Evolutionary conservation across 2,113 vertebrate species (phyloP).

Genomic region (Campylorhamphus procurvoides): DNA sequence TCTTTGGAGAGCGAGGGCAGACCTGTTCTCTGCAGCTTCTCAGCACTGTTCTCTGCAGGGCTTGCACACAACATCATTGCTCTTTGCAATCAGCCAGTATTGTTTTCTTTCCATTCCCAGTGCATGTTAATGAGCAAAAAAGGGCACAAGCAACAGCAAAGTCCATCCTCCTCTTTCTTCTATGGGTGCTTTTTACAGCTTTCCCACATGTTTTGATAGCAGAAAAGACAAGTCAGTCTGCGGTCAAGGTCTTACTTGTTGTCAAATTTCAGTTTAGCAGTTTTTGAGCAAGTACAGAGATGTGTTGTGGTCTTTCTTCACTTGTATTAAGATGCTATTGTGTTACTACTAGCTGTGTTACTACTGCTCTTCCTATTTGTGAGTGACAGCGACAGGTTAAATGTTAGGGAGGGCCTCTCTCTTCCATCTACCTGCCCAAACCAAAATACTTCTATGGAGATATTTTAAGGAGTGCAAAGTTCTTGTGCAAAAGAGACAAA

Average conservation of each 20-base stretch:
- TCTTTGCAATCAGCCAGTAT: background rate
- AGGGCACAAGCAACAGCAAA: background rate
- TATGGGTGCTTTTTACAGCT: background rate
- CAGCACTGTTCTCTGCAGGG: background rate
- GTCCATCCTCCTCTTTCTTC: background rate
- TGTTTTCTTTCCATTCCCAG: background rate
- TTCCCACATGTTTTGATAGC: background rate
- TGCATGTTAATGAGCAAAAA: background rate
- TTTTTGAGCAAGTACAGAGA: background rate
- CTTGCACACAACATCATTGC: fast-evolving
- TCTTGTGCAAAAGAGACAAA: background rate
- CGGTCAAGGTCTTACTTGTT: background rate
- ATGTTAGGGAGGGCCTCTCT: background rate
- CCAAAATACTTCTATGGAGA: background rate
- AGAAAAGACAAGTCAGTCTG: background rate
- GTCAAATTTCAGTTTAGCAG: background rate
- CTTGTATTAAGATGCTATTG: background rate
- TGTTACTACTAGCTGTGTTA: background rate
- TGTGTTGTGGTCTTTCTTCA: background rate
- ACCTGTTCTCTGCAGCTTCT: background rate
- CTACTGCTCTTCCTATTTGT: background rate
- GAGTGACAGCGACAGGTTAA: background rate
- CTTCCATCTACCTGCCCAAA: background rate
- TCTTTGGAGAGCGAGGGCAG: background rate
- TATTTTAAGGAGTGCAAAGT: background rate